phyloP scores from a whole-genome alignment of 2,113 vertebrate species.

The Psittacula cyanocephala region DNA sequence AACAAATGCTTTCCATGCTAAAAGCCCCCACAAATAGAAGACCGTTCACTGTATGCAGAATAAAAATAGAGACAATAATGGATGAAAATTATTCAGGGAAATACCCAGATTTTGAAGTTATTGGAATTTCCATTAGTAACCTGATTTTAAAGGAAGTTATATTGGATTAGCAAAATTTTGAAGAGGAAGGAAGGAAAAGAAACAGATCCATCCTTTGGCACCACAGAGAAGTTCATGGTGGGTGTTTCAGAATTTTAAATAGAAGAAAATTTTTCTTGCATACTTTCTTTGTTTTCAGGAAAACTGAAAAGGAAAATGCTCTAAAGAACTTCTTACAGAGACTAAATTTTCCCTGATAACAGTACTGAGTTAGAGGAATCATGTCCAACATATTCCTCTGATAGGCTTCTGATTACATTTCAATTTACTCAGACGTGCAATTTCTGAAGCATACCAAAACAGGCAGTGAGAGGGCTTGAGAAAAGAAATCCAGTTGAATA shows the following conservation, averaged over 20 bases:
- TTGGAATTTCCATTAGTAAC: not conserved
- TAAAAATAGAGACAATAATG: not conserved
- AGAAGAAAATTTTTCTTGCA: not conserved
- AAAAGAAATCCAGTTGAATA: not conserved
- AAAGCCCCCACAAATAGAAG: not conserved
- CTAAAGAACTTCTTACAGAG: not conserved
- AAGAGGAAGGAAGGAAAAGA: not conserved
- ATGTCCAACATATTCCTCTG: not conserved
- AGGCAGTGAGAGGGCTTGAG: not conserved
- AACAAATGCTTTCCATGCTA: not conserved
- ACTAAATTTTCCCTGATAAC: not conserved
- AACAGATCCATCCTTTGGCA: not conserved
- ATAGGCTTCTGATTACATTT: not conserved
- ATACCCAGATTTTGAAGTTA: not conserved
- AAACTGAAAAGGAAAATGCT: not conserved
- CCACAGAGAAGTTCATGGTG: not conserved
- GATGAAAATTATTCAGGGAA: not conserved
- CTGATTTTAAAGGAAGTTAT: not conserved
- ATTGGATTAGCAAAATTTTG: not conserved
- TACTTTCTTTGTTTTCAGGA: not conserved
- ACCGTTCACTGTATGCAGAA: not conserved
- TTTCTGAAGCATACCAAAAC: not conserved
- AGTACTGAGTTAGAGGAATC: not conserved
- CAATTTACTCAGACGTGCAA: not conserved
- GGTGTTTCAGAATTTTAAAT: not conserved